A percentile compares a stretch with the other conserved stretches of the same genome.
These are phyloP conservation scores for Oedothorax gibbosus DNA, from an alignment of 1,140 invertebrate genomes.

Conservation along the genomic window DNA sequence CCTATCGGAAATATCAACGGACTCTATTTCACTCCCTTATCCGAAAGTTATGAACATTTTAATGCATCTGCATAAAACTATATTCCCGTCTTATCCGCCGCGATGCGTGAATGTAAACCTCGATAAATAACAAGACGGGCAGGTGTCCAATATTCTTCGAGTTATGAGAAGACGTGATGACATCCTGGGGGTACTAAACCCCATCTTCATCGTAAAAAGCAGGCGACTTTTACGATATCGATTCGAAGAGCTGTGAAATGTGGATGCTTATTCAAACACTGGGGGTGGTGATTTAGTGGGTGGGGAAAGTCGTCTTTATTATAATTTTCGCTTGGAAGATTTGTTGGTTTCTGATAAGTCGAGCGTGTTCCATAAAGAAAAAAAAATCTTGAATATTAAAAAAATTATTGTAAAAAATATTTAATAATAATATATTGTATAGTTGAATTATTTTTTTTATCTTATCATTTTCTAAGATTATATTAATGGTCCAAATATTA, in stretches of 20 bases:
- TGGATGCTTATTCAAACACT: constrained; percentile 27
- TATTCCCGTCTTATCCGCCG: constrained; percentile 25
- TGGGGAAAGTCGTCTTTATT: constrained; percentile 27
- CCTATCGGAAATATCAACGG: no score
- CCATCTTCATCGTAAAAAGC: constrained; percentile 28
- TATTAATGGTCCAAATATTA: no score
- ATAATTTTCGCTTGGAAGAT: neutral
- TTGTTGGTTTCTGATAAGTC: no score
- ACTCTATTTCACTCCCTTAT: no score
- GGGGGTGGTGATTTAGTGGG: neutral
- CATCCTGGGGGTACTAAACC: neutral
- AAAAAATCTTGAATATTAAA: no score
- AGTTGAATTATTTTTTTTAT: no score
- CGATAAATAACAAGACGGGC: constrained; percentile 18
- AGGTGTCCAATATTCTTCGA: constrained; percentile 29
- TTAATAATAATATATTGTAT: no score
- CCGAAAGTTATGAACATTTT: constrained; percentile 39
- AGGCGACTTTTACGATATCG: constrained; percentile 31
- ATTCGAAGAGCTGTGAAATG: constrained; percentile 35
- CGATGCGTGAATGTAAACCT: neutral
- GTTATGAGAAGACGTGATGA: neutral
- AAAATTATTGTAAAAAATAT: no score
- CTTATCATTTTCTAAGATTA: no score
- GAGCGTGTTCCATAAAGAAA: no score
- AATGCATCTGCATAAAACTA: constrained; percentile 30